Evolutionary conservation across 1,140 invertebrate species (phyloP).

Genomic region (Zaprionus tsacasi): DNA sequence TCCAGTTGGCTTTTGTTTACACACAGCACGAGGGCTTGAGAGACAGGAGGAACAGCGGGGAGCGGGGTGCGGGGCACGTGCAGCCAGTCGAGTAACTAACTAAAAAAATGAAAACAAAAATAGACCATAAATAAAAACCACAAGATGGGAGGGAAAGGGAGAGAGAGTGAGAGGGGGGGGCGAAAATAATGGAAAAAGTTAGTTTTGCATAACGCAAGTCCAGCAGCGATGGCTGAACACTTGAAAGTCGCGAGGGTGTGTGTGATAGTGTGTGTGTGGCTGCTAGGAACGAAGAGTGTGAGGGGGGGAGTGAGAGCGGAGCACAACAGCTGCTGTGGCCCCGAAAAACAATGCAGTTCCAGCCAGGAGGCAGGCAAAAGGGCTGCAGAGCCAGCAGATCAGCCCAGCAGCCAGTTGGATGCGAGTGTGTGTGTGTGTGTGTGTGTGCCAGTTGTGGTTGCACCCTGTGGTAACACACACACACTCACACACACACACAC

Average conservation of each 20-base stretch:
- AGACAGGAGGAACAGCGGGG: not conserved
- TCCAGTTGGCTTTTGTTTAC: constrained; percentile 82
- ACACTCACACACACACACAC: constrained; percentile 35
- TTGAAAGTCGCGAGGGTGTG: constrained; percentile 56
- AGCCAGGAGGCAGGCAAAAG: constrained; percentile 30
- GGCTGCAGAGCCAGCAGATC: constrained; percentile 45
- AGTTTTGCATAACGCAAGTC: constrained; percentile 76
- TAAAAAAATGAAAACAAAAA: constrained; percentile 79
- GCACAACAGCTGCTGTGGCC: constrained; percentile 66
- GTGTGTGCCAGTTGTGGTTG: constrained; percentile 52
- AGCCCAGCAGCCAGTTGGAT: constrained; percentile 10
- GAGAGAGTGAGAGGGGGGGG: constrained; percentile 21
- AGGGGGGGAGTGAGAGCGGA: not conserved
- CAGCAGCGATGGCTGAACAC: constrained; percentile 48
- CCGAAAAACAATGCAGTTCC: constrained; percentile 49
- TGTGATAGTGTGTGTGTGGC: constrained; percentile 33
- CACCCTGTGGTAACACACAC: constrained; percentile 46
- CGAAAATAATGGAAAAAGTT: constrained; percentile 81
- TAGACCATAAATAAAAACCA: constrained; percentile 80
- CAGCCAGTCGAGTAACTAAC: constrained; percentile 61
- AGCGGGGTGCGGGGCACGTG: constrained; percentile 8
- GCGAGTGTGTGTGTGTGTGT: constrained; percentile 17
- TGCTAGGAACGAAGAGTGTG: constrained; percentile 27
- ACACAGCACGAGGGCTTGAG: constrained; percentile 18
- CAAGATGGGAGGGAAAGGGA: constrained; percentile 52